Conservation (phyloP, 2,113 vertebrate genomes). For the Notothenia coriiceps region DNA sequence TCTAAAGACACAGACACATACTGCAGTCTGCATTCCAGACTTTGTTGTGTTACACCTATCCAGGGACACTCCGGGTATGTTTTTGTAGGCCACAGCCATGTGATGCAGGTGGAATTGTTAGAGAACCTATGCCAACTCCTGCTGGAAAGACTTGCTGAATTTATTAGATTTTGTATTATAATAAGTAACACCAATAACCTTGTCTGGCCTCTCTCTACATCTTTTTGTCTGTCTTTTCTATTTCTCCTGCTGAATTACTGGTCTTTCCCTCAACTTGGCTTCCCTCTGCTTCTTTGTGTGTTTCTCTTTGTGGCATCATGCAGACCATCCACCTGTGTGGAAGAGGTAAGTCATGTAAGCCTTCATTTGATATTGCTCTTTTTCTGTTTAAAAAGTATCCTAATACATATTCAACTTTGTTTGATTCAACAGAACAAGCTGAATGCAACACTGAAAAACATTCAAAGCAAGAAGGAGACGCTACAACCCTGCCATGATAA, state of each 20-base stretch:
- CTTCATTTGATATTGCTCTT: slow-evolving; percentile 38
- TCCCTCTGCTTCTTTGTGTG: neutral
- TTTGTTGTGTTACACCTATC: neutral
- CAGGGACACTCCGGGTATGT: slow-evolving; percentile 31
- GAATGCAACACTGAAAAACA: slow-evolving; percentile 65
- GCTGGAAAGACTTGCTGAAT: neutral
- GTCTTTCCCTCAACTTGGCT: neutral
- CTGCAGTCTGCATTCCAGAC: slow-evolving; percentile 16
- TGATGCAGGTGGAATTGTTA: slow-evolving; percentile 24
- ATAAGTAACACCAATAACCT: slow-evolving; percentile 6
- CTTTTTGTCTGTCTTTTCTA: neutral
- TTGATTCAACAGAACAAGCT: slow-evolving; percentile 76
- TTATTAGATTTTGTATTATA: slow-evolving; percentile 23
- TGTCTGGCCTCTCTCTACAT: neutral
- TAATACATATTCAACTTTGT: neutral
- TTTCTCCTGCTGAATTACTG: slow-evolving; percentile 8
- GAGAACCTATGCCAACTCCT: slow-evolving; percentile 9
- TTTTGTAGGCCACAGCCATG: slow-evolving; percentile 18
- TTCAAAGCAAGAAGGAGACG: slow-evolving; percentile 44
- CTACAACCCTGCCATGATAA: slow-evolving; percentile 47
- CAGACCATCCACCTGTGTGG: slow-evolving; percentile 85
- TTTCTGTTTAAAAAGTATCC: too few relatives aligned
- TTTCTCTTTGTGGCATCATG: slow-evolving; percentile 40
- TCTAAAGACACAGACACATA: slow-evolving; percentile 13
- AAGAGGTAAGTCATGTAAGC: slow-evolving; percentile 85